A percentile compares a stretch with the other conserved stretches of the same genome.
These are phyloP conservation scores for Drosophila fungiperda DNA, from an alignment of 2,888 invertebrate genomes.

Conservation along the genomic window DNA sequence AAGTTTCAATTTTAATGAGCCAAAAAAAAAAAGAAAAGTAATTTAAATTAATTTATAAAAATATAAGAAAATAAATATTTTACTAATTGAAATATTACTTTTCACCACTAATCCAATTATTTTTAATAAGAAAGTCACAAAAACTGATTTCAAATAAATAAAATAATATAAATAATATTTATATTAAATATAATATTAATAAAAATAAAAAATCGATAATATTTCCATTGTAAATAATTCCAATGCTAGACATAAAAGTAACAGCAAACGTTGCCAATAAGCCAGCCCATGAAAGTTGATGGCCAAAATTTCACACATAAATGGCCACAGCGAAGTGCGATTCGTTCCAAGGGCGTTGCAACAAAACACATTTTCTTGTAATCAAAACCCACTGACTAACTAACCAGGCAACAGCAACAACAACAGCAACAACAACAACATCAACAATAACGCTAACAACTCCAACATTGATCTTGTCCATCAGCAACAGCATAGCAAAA, in stretches of 20 bases:
- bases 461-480: constrained; percentile 69
- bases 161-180: background rate
- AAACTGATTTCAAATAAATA: background rate
- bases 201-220: background rate
- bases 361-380: constrained; percentile 29
- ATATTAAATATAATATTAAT: background rate
- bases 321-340: constrained; percentile 47
- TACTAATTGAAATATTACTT: background rate
- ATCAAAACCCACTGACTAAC: constrained; percentile 65
- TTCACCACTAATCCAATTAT: background rate
- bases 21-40: background rate
- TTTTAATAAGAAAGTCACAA: background rate
- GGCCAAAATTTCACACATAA: constrained; percentile 55
- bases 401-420: constrained; percentile 30
- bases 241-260: background rate
- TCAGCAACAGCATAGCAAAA: constrained; percentile 31
- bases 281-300: constrained; percentile 3
- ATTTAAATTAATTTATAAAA: background rate
- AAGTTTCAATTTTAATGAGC: background rate
- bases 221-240: background rate
- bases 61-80: background rate
- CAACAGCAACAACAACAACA: background rate
- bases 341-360: constrained; percentile 75
- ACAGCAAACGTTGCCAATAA: background rate
- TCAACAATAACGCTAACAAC: constrained; percentile 5